These are phyloP conservation scores for Palythoa caribaeorum DNA, from an alignment of 92 coral and sea anemone species.

Conservation along the genomic window DNA sequence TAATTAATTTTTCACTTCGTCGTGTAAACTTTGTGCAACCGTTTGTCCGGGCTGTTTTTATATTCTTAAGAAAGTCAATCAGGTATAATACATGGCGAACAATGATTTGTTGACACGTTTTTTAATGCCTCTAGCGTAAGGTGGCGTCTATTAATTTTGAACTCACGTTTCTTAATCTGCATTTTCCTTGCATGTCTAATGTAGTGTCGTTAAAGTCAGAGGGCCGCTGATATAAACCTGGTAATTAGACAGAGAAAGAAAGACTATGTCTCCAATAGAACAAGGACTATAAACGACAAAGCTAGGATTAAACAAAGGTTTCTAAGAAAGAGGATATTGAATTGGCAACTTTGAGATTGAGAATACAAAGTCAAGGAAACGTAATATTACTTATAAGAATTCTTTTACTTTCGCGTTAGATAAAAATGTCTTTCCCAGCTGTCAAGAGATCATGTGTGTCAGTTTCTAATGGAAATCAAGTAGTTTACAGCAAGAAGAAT, in stretches of 20 bases:
- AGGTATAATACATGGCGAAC: slow-evolving; percentile 38
- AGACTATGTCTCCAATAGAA: slow-evolving; percentile 29
- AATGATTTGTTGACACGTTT: slow-evolving; percentile 47
- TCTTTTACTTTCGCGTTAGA: not conserved
- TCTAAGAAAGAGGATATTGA: slow-evolving; percentile 34
- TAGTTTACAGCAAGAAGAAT: not conserved
- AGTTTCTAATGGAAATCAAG: slow-evolving; percentile 7
- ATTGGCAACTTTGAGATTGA: slow-evolving; percentile 8
- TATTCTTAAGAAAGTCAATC: slow-evolving; percentile 53
- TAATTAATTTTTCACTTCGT: slow-evolving; percentile 49
- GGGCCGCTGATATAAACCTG: not conserved
- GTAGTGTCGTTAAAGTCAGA: slow-evolving; percentile 18
- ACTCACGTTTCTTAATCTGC: slow-evolving; percentile 31
- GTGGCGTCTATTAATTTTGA: slow-evolving; percentile 46
- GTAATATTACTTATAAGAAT: not conserved
- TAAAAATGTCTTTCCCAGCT: slow-evolving; percentile 21
- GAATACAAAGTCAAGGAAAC: slow-evolving; percentile 44
- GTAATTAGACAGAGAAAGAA: slow-evolving; percentile 26
- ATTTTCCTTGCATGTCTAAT: slow-evolving; percentile 41
- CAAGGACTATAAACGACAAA: slow-evolving; percentile 10
- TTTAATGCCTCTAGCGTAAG: slow-evolving; percentile 44
- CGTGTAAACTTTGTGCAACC: slow-evolving; percentile 43
- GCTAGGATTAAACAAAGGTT: slow-evolving; percentile 1
- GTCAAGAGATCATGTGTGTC: slow-evolving; percentile 20
- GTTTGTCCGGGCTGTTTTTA: slow-evolving; percentile 35